Percentiles rank a stretch among this genome's conserved stretches.
These are phyloP conservation scores for Hedychridium roseum DNA, from an alignment of 2,888 invertebrate genomes.

Conservation along the genomic window DNA sequence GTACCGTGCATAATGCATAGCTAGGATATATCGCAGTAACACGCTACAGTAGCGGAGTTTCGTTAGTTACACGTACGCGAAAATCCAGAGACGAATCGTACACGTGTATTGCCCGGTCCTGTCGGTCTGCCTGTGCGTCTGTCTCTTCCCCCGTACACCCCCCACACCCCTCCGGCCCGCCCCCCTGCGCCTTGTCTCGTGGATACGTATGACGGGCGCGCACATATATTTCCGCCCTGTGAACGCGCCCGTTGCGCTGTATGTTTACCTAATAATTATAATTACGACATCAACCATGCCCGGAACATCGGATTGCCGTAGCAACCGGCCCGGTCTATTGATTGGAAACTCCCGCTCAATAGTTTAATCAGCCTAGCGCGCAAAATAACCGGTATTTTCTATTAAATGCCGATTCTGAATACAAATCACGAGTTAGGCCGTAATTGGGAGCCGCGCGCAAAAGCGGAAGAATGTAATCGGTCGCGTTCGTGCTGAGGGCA, in stretches of 20 bases:
- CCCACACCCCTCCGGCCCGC: constrained; percentile 1
- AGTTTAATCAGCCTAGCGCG: constrained; percentile 32
- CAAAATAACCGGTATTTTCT: constrained; percentile 32
- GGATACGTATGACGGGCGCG: too few species aligned
- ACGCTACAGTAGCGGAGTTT: constrained; percentile 29
- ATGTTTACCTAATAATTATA: constrained; percentile 51
- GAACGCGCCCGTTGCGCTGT: constrained; percentile 16
- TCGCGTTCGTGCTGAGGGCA: too few species aligned
- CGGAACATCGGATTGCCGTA: constrained; percentile 28
- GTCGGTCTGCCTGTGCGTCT: constrained; percentile 1
- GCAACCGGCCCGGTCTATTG: constrained; percentile 41
- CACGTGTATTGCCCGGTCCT: constrained; percentile 2
- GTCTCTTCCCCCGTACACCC: neutral
- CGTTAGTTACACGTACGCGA: constrained; percentile 19
- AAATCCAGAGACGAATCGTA: neutral
- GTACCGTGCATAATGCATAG: constrained; percentile 50
- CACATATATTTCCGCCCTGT: constrained; percentile 10
- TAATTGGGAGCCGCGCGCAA: too few species aligned
- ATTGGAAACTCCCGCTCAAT: constrained; percentile 35
- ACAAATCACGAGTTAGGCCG: too few species aligned
- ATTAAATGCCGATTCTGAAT: too few species aligned
- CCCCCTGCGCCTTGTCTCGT: neutral
- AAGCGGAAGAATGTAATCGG: too few species aligned
- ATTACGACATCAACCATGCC: constrained; percentile 45
- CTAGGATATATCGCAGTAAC: constrained; percentile 46